Conservation (phyloP, 1,140 invertebrate species). For the Lordiphosa mommai region DNA sequence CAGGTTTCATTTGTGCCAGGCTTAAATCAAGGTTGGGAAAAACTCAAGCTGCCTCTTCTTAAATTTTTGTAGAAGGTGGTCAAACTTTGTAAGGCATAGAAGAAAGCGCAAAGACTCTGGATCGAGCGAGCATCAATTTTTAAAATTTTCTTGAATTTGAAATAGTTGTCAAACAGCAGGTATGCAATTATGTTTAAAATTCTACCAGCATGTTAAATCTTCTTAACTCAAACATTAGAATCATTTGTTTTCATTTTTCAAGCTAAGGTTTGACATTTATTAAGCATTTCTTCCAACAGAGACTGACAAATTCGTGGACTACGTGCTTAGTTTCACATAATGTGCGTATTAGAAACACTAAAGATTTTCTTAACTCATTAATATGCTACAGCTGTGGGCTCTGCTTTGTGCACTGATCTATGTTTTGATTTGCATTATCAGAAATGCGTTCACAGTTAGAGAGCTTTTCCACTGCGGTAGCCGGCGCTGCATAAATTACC, state of each 20-base stretch:
- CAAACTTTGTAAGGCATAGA: background rate
- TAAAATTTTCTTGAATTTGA: background rate
- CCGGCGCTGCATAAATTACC: slow-evolving; percentile 52
- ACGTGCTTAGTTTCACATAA: slow-evolving; percentile 45
- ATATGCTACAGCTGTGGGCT: slow-evolving; percentile 41
- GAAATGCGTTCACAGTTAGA: slow-evolving; percentile 63
- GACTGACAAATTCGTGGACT: slow-evolving; percentile 52
- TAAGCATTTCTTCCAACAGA: slow-evolving; percentile 4
- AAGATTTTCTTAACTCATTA: slow-evolving; percentile 40
- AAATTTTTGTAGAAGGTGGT: too few species aligned
- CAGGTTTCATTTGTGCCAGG: slow-evolving; percentile 31
- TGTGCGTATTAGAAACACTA: slow-evolving; percentile 21
- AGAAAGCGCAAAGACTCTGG: background rate
- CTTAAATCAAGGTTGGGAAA: too few species aligned
- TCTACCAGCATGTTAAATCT: too few species aligned
- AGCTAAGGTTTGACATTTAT: slow-evolving; percentile 1
- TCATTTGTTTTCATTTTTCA: too few species aligned
- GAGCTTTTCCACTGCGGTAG: slow-evolving; percentile 33
- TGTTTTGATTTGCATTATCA: slow-evolving; percentile 41
- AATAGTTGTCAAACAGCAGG: background rate
- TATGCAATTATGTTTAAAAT: too few species aligned
- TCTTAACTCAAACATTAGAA: background rate
- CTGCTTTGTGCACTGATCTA: slow-evolving; percentile 30
- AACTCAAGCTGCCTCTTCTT: too few species aligned
- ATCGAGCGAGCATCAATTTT: background rate